Evolutionary conservation across 2,113 vertebrate species (phyloP).

Genomic region (Saguinus imperator): DNA sequence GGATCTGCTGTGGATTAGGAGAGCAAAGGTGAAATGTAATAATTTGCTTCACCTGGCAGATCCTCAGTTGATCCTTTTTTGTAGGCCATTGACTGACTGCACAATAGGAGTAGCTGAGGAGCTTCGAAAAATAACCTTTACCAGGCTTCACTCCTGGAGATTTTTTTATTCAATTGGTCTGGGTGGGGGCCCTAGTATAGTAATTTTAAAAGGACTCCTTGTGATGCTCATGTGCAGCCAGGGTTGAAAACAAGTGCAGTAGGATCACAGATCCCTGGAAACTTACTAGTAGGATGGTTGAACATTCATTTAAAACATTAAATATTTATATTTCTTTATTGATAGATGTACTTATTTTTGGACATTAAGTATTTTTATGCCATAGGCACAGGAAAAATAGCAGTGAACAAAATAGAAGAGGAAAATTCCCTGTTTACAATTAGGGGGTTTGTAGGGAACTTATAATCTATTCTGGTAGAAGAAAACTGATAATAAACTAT

Average conservation of each 20-base stretch:
- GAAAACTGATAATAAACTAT: not conserved
- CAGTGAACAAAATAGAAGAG: not conserved
- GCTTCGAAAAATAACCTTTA: not conserved
- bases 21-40: not conserved
- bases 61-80: not conserved
- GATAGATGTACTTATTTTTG: not conserved
- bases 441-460: not conserved
- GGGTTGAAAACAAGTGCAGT: not conserved
- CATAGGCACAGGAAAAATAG: not conserved
- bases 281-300: not conserved
- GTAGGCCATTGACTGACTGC: not conserved
- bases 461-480: not conserved
- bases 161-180: not conserved
- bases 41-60: not conserved
- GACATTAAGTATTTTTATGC: not conserved
- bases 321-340: not conserved
- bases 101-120: not conserved
- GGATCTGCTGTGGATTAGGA: not conserved
- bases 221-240: not conserved
- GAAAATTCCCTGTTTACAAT: not conserved
- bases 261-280: not conserved
- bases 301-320: constrained; percentile 3
- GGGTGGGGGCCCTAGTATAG: not conserved
- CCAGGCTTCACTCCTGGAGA: not conserved
- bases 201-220: not conserved